Conservation (phyloP, 2,888 invertebrate species). For the Drosophila eohydei region DNA sequence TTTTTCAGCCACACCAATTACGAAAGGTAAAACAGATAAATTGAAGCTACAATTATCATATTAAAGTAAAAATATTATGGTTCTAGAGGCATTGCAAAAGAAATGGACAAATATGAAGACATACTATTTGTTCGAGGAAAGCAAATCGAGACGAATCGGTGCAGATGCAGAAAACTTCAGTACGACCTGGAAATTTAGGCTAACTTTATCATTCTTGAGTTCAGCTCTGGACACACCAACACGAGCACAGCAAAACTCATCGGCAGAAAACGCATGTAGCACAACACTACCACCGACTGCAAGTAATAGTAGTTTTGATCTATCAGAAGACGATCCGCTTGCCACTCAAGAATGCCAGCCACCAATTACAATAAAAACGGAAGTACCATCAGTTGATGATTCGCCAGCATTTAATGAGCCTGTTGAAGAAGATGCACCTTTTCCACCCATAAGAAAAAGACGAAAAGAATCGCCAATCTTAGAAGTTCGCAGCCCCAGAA, state of each 20-base stretch:
- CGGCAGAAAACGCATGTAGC: not conserved
- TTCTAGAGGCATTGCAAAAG: conserved; percentile 46
- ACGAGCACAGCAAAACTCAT: not conserved
- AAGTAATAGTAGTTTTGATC: conserved; percentile 40
- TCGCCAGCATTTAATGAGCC: conserved; percentile 14
- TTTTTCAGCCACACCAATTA: conserved; percentile 31
- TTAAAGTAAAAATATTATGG: not conserved
- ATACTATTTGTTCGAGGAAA: conserved; percentile 53
- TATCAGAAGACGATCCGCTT: conserved; percentile 53
- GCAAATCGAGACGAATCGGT: conserved; percentile 45
- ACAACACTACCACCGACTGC: not conserved
- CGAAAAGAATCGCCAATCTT: conserved; percentile 9
- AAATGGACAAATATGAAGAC: conserved; percentile 58
- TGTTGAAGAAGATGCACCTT: conserved; percentile 12
- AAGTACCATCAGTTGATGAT: conserved; percentile 31
- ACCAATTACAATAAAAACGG: conserved; percentile 35
- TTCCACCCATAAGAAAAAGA: conserved; percentile 21
- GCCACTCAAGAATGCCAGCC: conserved; percentile 44
- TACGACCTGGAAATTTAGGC: conserved; percentile 54
- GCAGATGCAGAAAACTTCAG: conserved; percentile 36
- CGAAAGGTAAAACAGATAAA: conserved; percentile 34
- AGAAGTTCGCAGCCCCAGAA: conserved; percentile 14
- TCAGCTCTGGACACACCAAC: conserved; percentile 12
- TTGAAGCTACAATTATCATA: not conserved
- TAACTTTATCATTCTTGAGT: conserved; percentile 40